Evolutionary conservation across 2,797 vertebrate species (phyloP).

Genomic region (Bradypodion ventrale): DNA sequence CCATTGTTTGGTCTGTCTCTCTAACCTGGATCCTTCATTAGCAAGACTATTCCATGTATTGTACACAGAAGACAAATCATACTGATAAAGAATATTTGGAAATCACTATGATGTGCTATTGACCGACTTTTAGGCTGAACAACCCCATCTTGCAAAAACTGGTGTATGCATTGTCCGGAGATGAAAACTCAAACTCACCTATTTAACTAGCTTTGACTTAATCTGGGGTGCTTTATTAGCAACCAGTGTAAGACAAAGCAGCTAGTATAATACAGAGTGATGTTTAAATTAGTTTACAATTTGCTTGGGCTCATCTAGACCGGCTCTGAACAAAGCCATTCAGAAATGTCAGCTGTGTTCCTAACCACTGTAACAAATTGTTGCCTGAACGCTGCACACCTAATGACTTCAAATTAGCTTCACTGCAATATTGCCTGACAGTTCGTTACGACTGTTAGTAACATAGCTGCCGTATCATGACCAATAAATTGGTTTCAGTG

Average conservation of each 20-base stretch:
- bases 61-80: slow-evolving; percentile 52
- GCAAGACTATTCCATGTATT: slow-evolving; percentile 35
- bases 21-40: slow-evolving; percentile 5
- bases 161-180: slow-evolving; percentile 55
- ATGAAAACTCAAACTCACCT: slow-evolving; percentile 73
- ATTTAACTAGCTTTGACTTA: slow-evolving; percentile 81
- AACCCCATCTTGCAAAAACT: slow-evolving; percentile 53
- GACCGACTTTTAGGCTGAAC: slow-evolving; percentile 43
- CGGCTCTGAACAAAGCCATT: slow-evolving; percentile 95
- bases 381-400: slow-evolving; percentile 96
- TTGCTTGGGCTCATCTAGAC: slow-evolving; percentile 96
- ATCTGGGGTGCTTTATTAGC: slow-evolving; percentile 91
- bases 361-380: slow-evolving; percentile 99
- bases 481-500: slow-evolving; percentile 98
- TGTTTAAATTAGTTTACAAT: slow-evolving; percentile 99
- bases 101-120: slow-evolving; percentile 29
- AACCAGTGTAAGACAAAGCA: slow-evolving; percentile 90
- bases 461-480: slow-evolving; percentile 94
- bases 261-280: slow-evolving; percentile 97
- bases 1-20: background rate
- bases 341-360: slow-evolving; percentile 89
- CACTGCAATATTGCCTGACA: slow-evolving; percentile 94
- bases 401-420: slow-evolving; percentile 99
- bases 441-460: slow-evolving; percentile 99
- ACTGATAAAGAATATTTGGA: slow-evolving; percentile 33